These are phyloP conservation scores for Tuta absoluta DNA, from an alignment of 2,888 invertebrate genomes.

Conservation along the genomic window DNA sequence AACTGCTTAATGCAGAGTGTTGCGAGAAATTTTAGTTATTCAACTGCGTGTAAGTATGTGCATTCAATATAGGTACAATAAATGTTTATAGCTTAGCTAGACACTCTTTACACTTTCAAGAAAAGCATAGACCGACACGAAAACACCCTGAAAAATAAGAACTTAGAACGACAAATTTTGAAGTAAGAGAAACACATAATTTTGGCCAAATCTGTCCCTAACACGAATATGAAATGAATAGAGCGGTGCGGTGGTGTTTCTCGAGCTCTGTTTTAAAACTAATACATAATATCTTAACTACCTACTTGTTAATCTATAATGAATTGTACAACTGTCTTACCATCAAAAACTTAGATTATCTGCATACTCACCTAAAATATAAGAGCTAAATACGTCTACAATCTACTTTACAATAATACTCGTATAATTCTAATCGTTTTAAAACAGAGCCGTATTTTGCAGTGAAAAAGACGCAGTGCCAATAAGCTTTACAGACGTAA, in stretches of 20 bases:
- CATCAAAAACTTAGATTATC: not conserved
- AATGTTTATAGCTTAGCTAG: not conserved
- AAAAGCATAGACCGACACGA: not conserved
- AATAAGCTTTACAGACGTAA: too few relatives aligned
- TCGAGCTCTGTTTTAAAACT: not conserved
- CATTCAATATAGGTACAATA: not conserved
- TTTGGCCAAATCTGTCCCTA: slow-evolving; percentile 7
- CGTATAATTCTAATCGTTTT: not conserved
- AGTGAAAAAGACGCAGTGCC: too few relatives aligned
- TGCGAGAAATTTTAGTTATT: not conserved
- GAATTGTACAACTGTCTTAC: too few relatives aligned
- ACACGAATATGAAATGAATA: not conserved
- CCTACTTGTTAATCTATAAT: too few relatives aligned
- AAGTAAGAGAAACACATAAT: slow-evolving; percentile 20
- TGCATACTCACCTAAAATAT: not conserved
- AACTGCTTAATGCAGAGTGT: too few relatives aligned
- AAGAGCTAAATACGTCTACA: not conserved
- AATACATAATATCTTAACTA: not conserved
- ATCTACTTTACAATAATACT: not conserved
- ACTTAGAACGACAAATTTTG: slow-evolving; percentile 13
- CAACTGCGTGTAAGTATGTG: too few relatives aligned
- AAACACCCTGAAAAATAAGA: not conserved
- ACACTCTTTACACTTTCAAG: not conserved
- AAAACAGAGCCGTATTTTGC: not conserved
- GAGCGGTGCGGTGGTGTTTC: slow-evolving; percentile 11